phyloP scores from a whole-genome alignment of 2,888 invertebrate genomes.

The Diloba caeruleocephala region DNA sequence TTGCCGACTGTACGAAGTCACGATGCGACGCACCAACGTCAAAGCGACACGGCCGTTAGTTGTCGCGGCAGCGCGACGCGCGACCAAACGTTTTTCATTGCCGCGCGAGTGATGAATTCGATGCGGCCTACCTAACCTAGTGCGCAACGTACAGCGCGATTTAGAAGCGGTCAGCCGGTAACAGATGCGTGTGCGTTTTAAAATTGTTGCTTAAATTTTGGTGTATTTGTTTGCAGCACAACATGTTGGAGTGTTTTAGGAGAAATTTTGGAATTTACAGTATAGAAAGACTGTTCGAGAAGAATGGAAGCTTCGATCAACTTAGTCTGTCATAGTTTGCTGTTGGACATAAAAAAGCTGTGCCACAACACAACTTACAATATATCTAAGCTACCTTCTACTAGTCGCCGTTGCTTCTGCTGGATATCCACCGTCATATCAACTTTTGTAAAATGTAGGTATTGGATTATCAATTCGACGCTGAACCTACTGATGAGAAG shows the following conservation, averaged over 20 bases:
- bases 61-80: slow-evolving; percentile 55
- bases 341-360: too few relatives aligned
- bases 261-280: too few relatives aligned
- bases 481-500: too few relatives aligned
- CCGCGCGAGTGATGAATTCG: slow-evolving; percentile 55
- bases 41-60: slow-evolving; percentile 60
- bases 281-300: too few relatives aligned
- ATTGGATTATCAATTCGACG: too few relatives aligned
- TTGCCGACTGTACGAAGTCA: slow-evolving; percentile 40
- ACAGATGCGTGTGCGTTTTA: slow-evolving; percentile 52
- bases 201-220: slow-evolving; percentile 55
- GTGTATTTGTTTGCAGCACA: slow-evolving; percentile 35
- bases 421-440: too few relatives aligned
- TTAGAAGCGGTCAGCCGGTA: slow-evolving; percentile 54
- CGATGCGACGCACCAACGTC: slow-evolving; percentile 52
- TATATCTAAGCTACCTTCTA: too few relatives aligned
- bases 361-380: too few relatives aligned
- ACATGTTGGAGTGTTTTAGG: neutral
- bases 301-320: too few relatives aligned
- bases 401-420: too few relatives aligned
- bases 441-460: too few relatives aligned
- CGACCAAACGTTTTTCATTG: slow-evolving; percentile 63
- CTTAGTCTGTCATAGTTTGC: too few relatives aligned
- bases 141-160: slow-evolving; percentile 47
- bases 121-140: slow-evolving; percentile 54